Conservation (phyloP, 2,888 invertebrate genomes). For the Criorhina ranunculi region DNA sequence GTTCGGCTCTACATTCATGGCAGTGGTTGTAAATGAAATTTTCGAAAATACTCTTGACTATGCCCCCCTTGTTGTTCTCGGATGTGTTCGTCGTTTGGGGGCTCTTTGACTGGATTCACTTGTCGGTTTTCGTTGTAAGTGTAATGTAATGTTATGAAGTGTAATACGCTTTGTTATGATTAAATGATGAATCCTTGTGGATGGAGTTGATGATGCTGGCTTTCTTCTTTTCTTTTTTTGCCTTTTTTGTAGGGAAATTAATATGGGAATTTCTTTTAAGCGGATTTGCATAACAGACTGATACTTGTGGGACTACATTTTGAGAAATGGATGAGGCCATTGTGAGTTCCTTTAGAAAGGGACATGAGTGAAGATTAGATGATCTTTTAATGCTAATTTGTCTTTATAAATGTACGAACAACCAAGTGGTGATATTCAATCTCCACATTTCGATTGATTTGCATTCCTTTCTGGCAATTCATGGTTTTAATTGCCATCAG, state of each 20-base stretch:
- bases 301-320: not conserved
- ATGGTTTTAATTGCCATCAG: too few species aligned
- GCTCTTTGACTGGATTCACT: constrained; percentile 48
- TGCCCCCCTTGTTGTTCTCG: constrained; percentile 28
- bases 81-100: not conserved
- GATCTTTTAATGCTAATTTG: too few species aligned
- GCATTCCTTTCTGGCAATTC: too few species aligned
- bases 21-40: constrained; percentile 32
- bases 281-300: constrained; percentile 20
- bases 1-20: constrained; percentile 31
- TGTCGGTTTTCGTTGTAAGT: constrained; percentile 58
- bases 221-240: constrained; percentile 19
- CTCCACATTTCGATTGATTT: too few species aligned
- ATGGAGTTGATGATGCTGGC: constrained; percentile 9
- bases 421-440: too few species aligned
- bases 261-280: constrained; percentile 49
- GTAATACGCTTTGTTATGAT: constrained; percentile 71
- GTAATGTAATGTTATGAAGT: constrained; percentile 70
- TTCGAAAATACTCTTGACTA: constrained; percentile 45
- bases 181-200: constrained; percentile 56
- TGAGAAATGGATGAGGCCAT: not conserved
- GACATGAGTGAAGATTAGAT: too few species aligned
- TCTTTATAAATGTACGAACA: too few species aligned
- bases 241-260: constrained; percentile 50
- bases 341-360: too few species aligned